Evolutionary conservation across 2,888 invertebrate genomes (phyloP).

Genomic region (Agrilus mali): DNA sequence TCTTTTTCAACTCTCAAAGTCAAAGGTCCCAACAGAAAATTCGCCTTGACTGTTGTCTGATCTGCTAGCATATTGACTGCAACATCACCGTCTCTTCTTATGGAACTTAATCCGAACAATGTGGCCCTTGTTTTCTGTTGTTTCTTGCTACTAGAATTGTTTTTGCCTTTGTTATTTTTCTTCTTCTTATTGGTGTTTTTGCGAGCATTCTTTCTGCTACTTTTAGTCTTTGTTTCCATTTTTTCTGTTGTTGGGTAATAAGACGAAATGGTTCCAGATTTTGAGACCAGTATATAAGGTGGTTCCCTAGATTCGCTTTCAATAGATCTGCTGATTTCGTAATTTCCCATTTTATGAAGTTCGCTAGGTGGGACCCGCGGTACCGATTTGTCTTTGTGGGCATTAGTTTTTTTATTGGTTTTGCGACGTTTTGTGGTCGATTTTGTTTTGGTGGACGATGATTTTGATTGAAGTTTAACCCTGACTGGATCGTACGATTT

Average conservation of each 20-base stretch:
- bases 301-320: slow-evolving; percentile 27
- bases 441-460: slow-evolving; percentile 33
- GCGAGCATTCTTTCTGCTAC: slow-evolving; percentile 16
- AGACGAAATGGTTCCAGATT: slow-evolving; percentile 17
- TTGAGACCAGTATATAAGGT: slow-evolving; percentile 29
- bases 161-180: slow-evolving; percentile 31
- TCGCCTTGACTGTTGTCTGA: slow-evolving; percentile 71
- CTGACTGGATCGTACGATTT: slow-evolving; percentile 76
- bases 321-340: slow-evolving; percentile 23
- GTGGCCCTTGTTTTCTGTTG: slow-evolving; percentile 63
- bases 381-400: slow-evolving; percentile 6
- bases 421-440: slow-evolving; percentile 26
- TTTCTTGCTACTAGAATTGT: slow-evolving; percentile 32
- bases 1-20: slow-evolving; percentile 68
- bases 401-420: slow-evolving; percentile 10
- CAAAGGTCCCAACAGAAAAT: slow-evolving; percentile 68
- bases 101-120: slow-evolving; percentile 64
- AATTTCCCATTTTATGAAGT: slow-evolving; percentile 29
- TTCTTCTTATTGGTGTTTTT: slow-evolving; percentile 25
- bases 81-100: slow-evolving; percentile 70
- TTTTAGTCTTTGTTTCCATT: slow-evolving; percentile 13
- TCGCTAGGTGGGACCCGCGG: slow-evolving; percentile 8
- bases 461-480: slow-evolving; percentile 48
- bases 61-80: slow-evolving; percentile 65
- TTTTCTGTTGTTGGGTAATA: slow-evolving; percentile 1